Evolutionary conservation across 2,113 vertebrate species (phyloP).

Genomic region (Burhinus oedicnemus): DNA sequence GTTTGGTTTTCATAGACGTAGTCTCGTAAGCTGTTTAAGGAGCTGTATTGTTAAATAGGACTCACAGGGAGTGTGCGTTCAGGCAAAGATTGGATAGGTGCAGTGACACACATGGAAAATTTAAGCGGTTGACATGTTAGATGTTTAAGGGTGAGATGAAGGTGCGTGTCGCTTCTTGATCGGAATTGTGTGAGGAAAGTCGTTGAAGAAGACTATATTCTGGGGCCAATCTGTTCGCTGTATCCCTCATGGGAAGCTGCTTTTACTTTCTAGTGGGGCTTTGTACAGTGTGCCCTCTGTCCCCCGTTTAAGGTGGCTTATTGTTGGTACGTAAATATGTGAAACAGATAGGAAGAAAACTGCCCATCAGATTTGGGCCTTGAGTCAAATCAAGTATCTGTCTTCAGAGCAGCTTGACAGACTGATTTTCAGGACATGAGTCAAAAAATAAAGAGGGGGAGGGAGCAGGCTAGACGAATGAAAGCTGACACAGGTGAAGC

Average conservation of each 20-base stretch:
- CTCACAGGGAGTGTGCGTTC: background rate
- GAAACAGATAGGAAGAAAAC: background rate
- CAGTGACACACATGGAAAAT: background rate
- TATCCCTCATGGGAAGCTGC: background rate
- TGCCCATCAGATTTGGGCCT: background rate
- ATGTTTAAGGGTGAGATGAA: background rate
- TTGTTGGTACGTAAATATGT: no score
- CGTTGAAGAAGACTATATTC: fast-evolving
- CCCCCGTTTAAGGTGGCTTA: fast-evolving
- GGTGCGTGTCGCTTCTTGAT: background rate
- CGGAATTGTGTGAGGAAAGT: no score
- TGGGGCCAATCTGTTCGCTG: background rate
- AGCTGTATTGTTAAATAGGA: background rate
- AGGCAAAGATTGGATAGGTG: background rate
- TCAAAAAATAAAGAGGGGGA: background rate
- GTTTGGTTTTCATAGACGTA: fast-evolving
- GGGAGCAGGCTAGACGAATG: background rate
- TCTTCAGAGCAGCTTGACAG: background rate
- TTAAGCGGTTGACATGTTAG: fast-evolving
- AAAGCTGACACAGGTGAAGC: background rate
- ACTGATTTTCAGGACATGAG: background rate
- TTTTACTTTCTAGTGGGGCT: background rate
- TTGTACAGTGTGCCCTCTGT: background rate
- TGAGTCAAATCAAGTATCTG: background rate
- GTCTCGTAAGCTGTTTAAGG: background rate